Evolutionary conservation across 2,797 vertebrate species (phyloP), one percentile per base, ranked within the genome.

Genomic region (Platyrinchus mystaceus): DNA sequence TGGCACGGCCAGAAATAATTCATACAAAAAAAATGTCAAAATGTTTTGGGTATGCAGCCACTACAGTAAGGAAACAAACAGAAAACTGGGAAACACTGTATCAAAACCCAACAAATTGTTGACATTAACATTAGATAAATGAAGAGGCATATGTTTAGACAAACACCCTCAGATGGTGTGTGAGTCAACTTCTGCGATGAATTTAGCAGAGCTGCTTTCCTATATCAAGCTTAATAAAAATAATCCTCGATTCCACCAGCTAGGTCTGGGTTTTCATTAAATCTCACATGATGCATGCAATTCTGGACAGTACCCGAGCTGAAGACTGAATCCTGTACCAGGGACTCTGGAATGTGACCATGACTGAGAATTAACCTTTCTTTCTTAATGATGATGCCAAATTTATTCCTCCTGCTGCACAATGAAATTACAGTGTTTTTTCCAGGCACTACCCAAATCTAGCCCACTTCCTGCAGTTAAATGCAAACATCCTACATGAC

Each of bases 121-220:
- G 90, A 87, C 92, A 96, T 83, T 76, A 89, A 93, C 94, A 87
- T 59, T 77, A 87, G 87, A 74, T 67, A 93, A 93, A 93, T 37
- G 56, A 91, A 71, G 92, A 94, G 87, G 86, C 92, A 94, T 91
- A 93, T 95, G 92, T 96, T 93, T 91, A 95, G 62, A 86, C 82
- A 95, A 94, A 92, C 89, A 89, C 75, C 39, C 94, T 95, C 94
- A 94, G 89, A 95, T 84, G 89, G 93, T 79, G 82, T 49, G 88
- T 66, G 91, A 96, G 88, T 95, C 90, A 84, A 84, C 78, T 94
- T 86, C 71, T 87, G 63, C 71, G 91, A 85, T 36, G 73, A 67
- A 78, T 90, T 95, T 66, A 94, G 63, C 34, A 2, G 10, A 91
- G 52, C 27, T 76, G 49, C 90, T 86, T 91, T 78, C 62, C 78